phyloP scores from a whole-genome alignment of 2,797 vertebrate species.

The Xiphophorus birchmanni region DNA sequence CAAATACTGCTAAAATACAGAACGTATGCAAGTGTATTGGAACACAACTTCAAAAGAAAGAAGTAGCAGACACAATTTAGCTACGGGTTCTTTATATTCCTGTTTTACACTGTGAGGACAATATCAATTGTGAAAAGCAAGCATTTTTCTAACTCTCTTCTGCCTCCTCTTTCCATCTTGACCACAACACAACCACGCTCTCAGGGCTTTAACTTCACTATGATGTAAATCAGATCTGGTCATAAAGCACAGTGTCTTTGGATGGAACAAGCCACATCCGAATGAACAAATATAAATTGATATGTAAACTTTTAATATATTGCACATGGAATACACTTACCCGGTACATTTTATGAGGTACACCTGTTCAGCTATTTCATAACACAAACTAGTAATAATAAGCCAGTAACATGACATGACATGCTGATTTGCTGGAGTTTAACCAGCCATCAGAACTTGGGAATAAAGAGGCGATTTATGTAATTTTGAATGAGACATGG shows the following conservation, averaged over 20 bases:
- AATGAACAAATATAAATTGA: neutral
- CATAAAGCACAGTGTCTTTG: neutral
- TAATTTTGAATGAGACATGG: neutral
- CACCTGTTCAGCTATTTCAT: neutral
- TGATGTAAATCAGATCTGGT: neutral
- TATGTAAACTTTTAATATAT: neutral
- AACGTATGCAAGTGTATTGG: neutral
- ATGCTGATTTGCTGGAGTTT: neutral
- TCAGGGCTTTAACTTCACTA: neutral
- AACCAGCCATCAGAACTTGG: neutral
- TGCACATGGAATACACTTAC: neutral
- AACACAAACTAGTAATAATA: neutral
- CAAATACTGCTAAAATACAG: neutral
- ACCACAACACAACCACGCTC: neutral
- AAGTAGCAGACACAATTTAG: neutral
- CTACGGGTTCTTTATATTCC: neutral
- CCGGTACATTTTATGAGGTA: neutral
- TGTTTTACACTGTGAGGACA: neutral
- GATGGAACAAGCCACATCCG: neutral
- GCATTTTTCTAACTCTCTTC: neutral
- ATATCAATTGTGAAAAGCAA: neutral
- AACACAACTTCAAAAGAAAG: neutral
- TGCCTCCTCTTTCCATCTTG: neutral
- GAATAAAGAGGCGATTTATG: neutral
- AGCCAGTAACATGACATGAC: neutral